These are phyloP conservation scores for Misgurnus anguillicaudatus DNA, from an alignment of 2,113 vertebrate species.

Conservation along the genomic window DNA sequence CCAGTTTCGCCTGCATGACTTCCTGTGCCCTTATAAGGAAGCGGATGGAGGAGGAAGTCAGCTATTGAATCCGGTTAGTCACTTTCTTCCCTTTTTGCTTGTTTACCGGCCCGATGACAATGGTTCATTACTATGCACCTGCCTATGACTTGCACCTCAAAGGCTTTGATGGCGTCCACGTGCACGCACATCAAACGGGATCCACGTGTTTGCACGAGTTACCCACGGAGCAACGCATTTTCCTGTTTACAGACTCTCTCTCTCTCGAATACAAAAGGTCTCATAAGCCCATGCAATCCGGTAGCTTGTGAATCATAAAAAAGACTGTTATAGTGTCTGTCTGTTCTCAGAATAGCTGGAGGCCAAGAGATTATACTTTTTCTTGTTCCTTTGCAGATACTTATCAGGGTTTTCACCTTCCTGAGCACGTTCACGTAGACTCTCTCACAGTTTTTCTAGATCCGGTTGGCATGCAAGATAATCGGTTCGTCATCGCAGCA, in stretches of 20 bases:
- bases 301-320: background rate
- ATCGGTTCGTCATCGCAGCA: background rate
- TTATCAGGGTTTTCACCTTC: slow-evolving; percentile 18
- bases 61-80: slow-evolving; percentile 27
- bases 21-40: slow-evolving; percentile 38
- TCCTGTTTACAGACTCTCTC: background rate
- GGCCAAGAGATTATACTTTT: background rate
- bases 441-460: background rate
- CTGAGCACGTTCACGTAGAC: background rate
- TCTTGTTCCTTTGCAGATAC: background rate
- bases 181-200: background rate
- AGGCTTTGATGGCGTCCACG: background rate
- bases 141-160: slow-evolving; percentile 9
- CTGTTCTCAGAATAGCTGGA: slow-evolving; percentile 14
- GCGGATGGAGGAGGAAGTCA: background rate
- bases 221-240: slow-evolving; percentile 2
- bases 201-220: slow-evolving; percentile 1
- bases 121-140: slow-evolving; percentile 6
- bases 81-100: slow-evolving; percentile 9
- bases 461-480: background rate
- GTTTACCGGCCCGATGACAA: slow-evolving; percentile 30
- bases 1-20: background rate
- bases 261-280: slow-evolving; percentile 2
- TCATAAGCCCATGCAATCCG: background rate
- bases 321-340: background rate